A percentile compares a stretch with the other conserved stretches of the same genome.
Evolutionary conservation across 2,113 vertebrate genomes (phyloP).

Genomic region (Polyodon spathula): DNA sequence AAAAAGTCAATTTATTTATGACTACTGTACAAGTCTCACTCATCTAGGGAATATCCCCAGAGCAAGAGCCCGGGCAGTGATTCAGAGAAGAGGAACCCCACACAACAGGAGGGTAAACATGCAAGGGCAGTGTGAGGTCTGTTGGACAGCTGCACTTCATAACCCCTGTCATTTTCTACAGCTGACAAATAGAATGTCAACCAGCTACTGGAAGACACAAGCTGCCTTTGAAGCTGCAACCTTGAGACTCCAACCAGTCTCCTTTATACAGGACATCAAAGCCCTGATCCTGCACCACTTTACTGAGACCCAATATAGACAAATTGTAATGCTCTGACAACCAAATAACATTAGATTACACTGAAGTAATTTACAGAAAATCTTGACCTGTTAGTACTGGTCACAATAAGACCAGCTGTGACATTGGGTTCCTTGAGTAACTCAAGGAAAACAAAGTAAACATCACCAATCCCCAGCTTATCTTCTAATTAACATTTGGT

Average conservation of each 20-base stretch:
- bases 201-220: background rate
- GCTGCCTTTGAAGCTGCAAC: constrained; percentile 1
- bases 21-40: too few relatives aligned
- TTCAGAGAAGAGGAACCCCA: background rate
- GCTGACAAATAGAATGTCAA: background rate
- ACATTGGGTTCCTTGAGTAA: too few relatives aligned
- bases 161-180: background rate
- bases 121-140: background rate
- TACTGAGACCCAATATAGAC: too few relatives aligned
- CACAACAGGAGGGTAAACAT: background rate
- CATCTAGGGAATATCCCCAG: too few relatives aligned
- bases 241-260: background rate
- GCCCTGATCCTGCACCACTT: background rate
- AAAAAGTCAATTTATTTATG: too few relatives aligned
- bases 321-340: background rate
- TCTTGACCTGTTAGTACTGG: too few relatives aligned
- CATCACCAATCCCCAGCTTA: too few relatives aligned
- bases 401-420: too few relatives aligned
- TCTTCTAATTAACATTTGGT: too few relatives aligned
- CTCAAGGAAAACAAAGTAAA: too few relatives aligned
- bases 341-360: background rate
- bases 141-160: background rate
- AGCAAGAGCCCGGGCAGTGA: too few relatives aligned
- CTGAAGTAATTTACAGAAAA: too few relatives aligned
- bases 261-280: constrained; percentile 3